Evolutionary conservation across 2,113 vertebrate genomes (phyloP), one percentile per base, ranked within the genome.

Genomic region (Lepus europaeus): DNA sequence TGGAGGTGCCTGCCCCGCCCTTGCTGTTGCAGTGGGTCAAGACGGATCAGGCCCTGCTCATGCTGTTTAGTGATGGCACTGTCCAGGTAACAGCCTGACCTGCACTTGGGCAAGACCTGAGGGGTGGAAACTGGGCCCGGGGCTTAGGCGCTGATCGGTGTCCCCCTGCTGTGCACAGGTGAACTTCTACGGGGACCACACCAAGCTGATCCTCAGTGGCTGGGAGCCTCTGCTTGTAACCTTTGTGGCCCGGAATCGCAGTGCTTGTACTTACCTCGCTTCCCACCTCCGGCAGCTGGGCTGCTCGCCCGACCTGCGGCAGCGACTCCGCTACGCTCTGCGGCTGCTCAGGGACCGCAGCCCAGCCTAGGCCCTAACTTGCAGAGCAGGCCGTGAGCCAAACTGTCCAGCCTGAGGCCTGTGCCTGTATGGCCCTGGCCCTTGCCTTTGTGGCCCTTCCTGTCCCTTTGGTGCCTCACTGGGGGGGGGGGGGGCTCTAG

Each of bases 11-110:
- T 0, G 96, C 98, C 3, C 98, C 99, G 25, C 98, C 99, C 66
- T 98, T 99, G 72, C 98, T 99, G 39, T 98, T 99, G 84, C 99
- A 99, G 98, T 99, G 99, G 99, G 99, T 99, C 96, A 99, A 99
- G 98, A 99, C 99, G 0, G 99, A 99, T 76, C 99, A 99, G 82
- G 99, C 99, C 70, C 99, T 99, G 61, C 98, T 99, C 76, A 99
- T 99, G 99, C 98, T 99, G 61, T 99, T 99, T 97, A 99, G 99
- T 97, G 99, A 97, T 4, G 99, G 99, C 79, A 99, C 99, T 27
- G 98, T 99, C 77, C 99, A 99, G 99, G 99, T 99, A 96, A 36
- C 97, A 53, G 66, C 49, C 6, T 27, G 8, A 9, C 22, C 70
- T 20, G 66, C 49, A 70, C 3, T 8, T 61, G 64, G n/a, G 73